Base-by-base conservation (phyloP, 2,888 invertebrate genomes). In the Conomelus anceps region DNA sequence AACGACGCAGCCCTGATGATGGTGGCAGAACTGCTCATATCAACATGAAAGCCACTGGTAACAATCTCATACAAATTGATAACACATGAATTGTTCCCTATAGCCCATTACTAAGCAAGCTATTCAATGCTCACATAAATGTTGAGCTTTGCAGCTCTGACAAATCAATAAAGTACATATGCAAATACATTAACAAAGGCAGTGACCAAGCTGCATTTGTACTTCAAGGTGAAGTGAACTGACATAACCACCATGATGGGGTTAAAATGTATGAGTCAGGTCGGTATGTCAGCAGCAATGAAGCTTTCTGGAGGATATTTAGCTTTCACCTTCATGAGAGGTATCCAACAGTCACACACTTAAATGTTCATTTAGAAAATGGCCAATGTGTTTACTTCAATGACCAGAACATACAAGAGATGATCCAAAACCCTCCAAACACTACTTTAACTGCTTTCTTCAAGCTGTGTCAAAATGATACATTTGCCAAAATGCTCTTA, bases 231-330 rank as follows among this genome's bases (percentile, higher is more conserved):
- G 85, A 89, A 23, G 88, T n/a, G n/a, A n/a, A n/a, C n/a, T n/a
- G n/a, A n/a, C n/a, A n/a, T n/a, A n/a, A n/a, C n/a, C n/a, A n/a
- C n/a, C n/a, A 41, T 22, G 90, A 92, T 89, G 91, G 92, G 91
- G 91, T 17, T 41, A 92, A n/a, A 9, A 24, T 87, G 13, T 87
- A 24, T 11, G 87, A 13, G 26, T 17, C 9, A 22, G 26, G 22
- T 11, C 22, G n/a, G n/a, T 92, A 90, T 88, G 90, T 90, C 24
- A 89, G 89, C 26, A 88, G 89, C 34, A 90, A 88, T n/a, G 90
- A 90, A 85, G 89, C 89, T 88, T 89, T 23, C 91, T 92, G 92
- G 92, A 88, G 91, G 23, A 91, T 91, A 20, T 89, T 87, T 22
- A 22, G 34, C 22, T 87, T 87, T 17, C 6, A 23, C 24, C 1